phyloP scores from a whole-genome alignment of 2,113 vertebrate species.

The Perca schrenkii region DNA sequence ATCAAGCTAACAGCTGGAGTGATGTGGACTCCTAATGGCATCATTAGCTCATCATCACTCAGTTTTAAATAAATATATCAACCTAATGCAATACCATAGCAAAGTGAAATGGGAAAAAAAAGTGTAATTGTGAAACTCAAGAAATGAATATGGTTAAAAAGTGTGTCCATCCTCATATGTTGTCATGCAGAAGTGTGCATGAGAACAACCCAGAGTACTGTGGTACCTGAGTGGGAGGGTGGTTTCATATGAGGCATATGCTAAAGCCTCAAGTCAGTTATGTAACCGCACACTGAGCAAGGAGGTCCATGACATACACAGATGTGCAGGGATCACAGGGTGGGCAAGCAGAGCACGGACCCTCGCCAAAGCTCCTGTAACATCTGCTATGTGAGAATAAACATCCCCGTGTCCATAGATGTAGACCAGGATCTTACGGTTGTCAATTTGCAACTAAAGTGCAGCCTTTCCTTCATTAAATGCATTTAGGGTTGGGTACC shows the following conservation, averaged over 20 bases:
- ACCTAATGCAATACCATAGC: not conserved
- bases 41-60: not conserved
- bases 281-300: slow-evolving; percentile 47
- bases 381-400: slow-evolving; percentile 48
- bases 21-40: not conserved
- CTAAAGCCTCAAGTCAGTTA: slow-evolving; percentile 61
- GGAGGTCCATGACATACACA: slow-evolving; percentile 19
- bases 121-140: not conserved
- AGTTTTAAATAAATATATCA: not conserved
- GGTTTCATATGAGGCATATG: slow-evolving; percentile 17
- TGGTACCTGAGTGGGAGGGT: slow-evolving; percentile 23
- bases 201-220: not conserved
- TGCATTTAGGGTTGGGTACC: too few species aligned
- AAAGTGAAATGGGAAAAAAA: not conserved
- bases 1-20: slow-evolving; percentile 7
- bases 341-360: slow-evolving; percentile 5
- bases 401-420: not conserved
- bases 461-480: not conserved
- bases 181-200: not conserved
- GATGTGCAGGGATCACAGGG: slow-evolving; percentile 48
- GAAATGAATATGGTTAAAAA: not conserved
- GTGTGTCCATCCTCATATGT: not conserved
- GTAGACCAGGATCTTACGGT: not conserved
- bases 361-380: slow-evolving; percentile 8
- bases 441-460: not conserved